Base-by-base conservation (phyloP, 2,888 invertebrate species). In the Pseudeuparius sepicola region DNA sequence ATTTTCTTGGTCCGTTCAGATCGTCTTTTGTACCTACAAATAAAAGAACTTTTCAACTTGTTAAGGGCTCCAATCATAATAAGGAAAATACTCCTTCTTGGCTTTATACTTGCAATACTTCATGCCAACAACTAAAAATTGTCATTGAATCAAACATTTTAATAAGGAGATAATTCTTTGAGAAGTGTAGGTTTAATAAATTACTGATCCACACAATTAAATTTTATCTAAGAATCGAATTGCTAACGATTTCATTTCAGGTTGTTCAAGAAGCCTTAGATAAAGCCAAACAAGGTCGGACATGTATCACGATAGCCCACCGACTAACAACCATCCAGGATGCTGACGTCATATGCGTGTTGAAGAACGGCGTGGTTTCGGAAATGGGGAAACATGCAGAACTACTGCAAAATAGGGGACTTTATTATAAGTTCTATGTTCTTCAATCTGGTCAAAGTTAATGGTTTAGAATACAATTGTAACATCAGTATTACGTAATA, bases 191-290 rank as follows among this genome's bases (percentile, higher is more conserved):
- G n/a, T n/a, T n/a, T n/a, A n/a, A n/a, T n/a, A 4, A 11, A 3
- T 12, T 31, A n/a, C 31, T 31, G 23, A 31, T 24, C 5, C 12
- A 18, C 20, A 10, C 24, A 24, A 31, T 31, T 24, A 24, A n/a
- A 20, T 24, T 7, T 14, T 20, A 20, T 31, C 31, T 23, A n/a
- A 9, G 17, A 14, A 27, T 27, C 4, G 6, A 13, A 27, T n/a
- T n/a, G n/a, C n/a, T n/a, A n/a, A n/a, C n/a, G n/a, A n/a, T n/a
- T 10, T 18, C 23, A 28, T 48, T 48, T 3, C 49, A 80, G 75
- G 68, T 87, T 43, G 90, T 90, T 1, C 90, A 90, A 70, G 82
- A 82, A 55, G 88, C 90, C 0, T 61, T 90, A 34, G 87, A 90
- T 56, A 70, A 71, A 35, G 90, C 88, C 0, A 76, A 79, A 50